These are phyloP conservation scores for Cosmia pyralina DNA, from an alignment of 2,888 invertebrate genomes.

Conservation along the genomic window DNA sequence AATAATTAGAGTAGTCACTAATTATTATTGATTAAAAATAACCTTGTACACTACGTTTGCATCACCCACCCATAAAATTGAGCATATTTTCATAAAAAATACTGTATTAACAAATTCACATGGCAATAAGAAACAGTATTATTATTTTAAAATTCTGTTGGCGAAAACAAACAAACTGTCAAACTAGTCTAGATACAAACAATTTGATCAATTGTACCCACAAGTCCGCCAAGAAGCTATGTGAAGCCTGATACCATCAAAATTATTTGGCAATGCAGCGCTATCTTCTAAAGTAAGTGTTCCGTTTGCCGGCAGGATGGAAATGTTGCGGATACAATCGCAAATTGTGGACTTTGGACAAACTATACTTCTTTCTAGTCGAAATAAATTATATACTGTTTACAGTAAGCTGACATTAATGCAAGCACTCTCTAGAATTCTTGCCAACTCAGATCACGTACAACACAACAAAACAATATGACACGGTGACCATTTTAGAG, in stretches of 20 bases:
- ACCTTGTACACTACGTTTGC: too few species aligned
- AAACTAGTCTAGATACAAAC: conserved; percentile 17
- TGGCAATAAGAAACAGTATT: not conserved
- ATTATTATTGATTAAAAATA: not conserved
- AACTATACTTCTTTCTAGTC: conserved; percentile 8
- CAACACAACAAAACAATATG: not conserved
- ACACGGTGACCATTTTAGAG: not conserved
- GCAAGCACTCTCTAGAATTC: not conserved
- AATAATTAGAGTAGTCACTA: not conserved
- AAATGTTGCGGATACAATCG: conserved; percentile 36
- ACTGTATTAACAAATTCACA: too few species aligned
- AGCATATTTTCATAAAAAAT: not conserved
- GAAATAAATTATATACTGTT: conserved; percentile 14
- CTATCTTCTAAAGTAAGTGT: conserved; percentile 52
- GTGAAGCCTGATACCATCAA: conserved; percentile 40
- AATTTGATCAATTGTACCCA: conserved; percentile 38
- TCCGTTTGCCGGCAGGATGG: conserved; percentile 52
- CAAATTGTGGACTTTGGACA: conserved; percentile 43
- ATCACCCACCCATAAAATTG: not conserved
- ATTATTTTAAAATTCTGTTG: not conserved
- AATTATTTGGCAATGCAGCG: conserved; percentile 53
- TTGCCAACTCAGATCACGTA: conserved; percentile 1
- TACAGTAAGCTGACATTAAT: conserved; percentile 8
- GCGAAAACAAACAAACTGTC: not conserved
- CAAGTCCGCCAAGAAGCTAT: conserved; percentile 21